These are phyloP conservation scores for Cyprinodon variegatus DNA, from an alignment of 2,113 vertebrate species.

Conservation along the genomic window DNA sequence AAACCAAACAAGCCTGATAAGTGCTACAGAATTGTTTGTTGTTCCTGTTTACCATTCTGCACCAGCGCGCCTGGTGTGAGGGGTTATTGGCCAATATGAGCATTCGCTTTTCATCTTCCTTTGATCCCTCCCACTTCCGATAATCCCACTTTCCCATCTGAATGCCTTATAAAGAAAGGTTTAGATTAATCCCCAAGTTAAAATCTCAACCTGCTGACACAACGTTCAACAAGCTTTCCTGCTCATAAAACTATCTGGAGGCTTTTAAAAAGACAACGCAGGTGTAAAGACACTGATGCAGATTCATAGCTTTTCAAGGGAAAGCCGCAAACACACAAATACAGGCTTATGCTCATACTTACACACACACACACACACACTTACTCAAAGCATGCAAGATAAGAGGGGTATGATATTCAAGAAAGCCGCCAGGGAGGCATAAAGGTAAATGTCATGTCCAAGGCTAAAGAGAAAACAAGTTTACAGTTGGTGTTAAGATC, in stretches of 20 bases:
- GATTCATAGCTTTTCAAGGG: constrained; percentile 29
- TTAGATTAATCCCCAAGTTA: constrained; percentile 56
- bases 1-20: constrained; percentile 50
- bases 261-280: constrained; percentile 32
- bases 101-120: constrained; percentile 39
- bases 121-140: constrained; percentile 59
- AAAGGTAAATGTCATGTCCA: constrained; percentile 73
- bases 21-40: constrained; percentile 36
- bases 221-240: constrained; percentile 26
- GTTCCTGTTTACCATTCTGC: constrained; percentile 45
- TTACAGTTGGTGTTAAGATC: constrained; percentile 69
- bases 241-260: constrained; percentile 1
- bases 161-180: constrained; percentile 51
- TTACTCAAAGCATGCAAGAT: constrained; percentile 48
- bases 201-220: constrained; percentile 56
- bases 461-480: constrained; percentile 76
- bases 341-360: not conserved
- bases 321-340: constrained; percentile 35
- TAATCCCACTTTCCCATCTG: constrained; percentile 61
- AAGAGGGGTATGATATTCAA: constrained; percentile 60
- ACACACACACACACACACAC: constrained; percentile 6
- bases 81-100: constrained; percentile 46
- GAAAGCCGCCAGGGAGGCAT: constrained; percentile 47
- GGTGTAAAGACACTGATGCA: constrained; percentile 31
- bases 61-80: constrained; percentile 31